A percentile compares a stretch with the other conserved stretches of the same genome.
phyloP scores from a whole-genome alignment of 2,888 invertebrate genomes.

The Eledone cirrhosa region DNA sequence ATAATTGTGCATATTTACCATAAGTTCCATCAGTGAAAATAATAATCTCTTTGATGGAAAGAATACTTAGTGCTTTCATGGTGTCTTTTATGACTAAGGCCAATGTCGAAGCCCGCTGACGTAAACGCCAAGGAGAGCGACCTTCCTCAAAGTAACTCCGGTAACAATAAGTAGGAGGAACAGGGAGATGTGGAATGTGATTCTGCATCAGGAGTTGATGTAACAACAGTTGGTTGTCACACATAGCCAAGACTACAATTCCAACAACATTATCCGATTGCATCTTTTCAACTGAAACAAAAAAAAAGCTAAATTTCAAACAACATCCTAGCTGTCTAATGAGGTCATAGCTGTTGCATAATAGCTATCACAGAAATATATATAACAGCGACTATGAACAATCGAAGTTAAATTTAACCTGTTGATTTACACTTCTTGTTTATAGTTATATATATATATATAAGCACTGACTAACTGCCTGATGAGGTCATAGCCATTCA shows the following conservation, averaged over 20 bases:
- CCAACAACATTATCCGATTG: neutral
- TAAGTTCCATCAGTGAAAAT: conserved; percentile 1
- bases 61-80: neutral
- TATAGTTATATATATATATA: too few species aligned
- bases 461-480: too few species aligned
- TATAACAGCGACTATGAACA: too few species aligned
- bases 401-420: too few species aligned
- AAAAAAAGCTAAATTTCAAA: neutral
- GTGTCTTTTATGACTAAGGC: neutral
- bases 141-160: neutral
- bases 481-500: too few species aligned
- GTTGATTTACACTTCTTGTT: too few species aligned
- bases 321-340: too few species aligned
- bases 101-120: neutral
- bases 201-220: neutral
- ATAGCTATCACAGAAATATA: too few species aligned
- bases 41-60: neutral
- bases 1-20: neutral
- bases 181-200: neutral
- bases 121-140: neutral
- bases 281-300: neutral
- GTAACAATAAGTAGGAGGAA: neutral
- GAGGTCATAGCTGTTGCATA: too few species aligned
- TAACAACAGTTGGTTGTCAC: neutral
- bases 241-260: neutral